These are phyloP conservation scores for Arbacia lixula DNA, from an alignment of 53 echinoderm and acorn worm genomes.

Conservation along the genomic window DNA sequence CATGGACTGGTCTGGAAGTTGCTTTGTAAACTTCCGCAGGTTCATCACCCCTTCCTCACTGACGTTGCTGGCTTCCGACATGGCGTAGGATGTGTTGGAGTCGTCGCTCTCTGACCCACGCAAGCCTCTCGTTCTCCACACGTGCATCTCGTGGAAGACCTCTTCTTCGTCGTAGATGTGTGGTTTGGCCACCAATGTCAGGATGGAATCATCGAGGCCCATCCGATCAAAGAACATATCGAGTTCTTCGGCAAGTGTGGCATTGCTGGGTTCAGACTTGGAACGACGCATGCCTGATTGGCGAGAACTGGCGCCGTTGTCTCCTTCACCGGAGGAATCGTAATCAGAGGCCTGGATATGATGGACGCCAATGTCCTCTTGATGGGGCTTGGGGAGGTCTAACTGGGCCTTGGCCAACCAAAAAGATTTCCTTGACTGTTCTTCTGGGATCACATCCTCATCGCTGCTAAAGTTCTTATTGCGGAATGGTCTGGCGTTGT, in stretches of 20 bases:
- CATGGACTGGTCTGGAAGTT: constrained; percentile 80
- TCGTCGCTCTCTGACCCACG: constrained; percentile 62
- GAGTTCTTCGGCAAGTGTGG: constrained; percentile 62
- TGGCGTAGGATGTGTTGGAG: constrained; percentile 72
- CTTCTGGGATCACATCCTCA: constrained; percentile 43
- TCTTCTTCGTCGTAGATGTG: constrained; percentile 63
- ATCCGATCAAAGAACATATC: constrained; percentile 92
- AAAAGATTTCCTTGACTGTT: constrained; percentile 34
- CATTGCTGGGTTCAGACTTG: constrained; percentile 67
- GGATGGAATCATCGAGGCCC: constrained; percentile 83
- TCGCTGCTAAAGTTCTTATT: constrained; percentile 54
- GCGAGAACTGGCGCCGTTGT: not conserved
- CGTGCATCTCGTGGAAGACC: constrained; percentile 92
- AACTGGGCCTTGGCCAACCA: constrained; percentile 49
- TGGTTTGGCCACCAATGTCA: constrained; percentile 53
- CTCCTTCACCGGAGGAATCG: constrained; percentile 16
- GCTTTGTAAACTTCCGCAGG: constrained; percentile 70
- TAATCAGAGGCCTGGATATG: not conserved
- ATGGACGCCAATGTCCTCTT: no score
- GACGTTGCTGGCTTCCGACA: constrained; percentile 83
- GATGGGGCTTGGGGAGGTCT: not conserved
- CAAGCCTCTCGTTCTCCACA: constrained; percentile 52
- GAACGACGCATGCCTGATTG: constrained; percentile 54
- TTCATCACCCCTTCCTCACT: constrained; percentile 85
- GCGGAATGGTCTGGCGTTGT: constrained; percentile 50